Evolutionary conservation across 2,797 vertebrate species (phyloP), one percentile per base, ranked within the genome.

Genomic region (Furcifer pardalis): DNA sequence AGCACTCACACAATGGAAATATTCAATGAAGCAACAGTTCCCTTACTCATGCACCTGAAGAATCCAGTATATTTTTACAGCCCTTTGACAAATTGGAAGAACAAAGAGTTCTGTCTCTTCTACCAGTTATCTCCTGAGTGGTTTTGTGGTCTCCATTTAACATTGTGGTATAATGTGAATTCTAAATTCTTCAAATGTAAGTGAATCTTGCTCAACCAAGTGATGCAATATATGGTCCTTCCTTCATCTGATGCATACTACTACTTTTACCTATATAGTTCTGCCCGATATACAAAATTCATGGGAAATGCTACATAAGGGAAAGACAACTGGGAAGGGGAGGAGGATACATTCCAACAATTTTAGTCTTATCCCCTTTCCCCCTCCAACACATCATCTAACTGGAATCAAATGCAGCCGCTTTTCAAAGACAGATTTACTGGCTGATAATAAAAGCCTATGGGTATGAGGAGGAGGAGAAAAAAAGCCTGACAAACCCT

Each of bases 351-450:
- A 3, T 40, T 30, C 71, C 37, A 6, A 17, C 30, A 4, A 44
- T 66, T 46, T 44, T n/a, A 37, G 12, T 60, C 15, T 0, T 7
- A 10, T 23, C 71, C 71, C 44, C 42, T 49, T 74, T 27, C 49
- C 35, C 21, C 35, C 12, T 37, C n/a, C n/a, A 68, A 60, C 35
- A 76, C 23, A 81, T 19, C 32, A 60, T 40, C 52, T 17, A 40
- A 60, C 4, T 69, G 37, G n/a, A 15, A 12, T 69, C 62, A 21
- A 76, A 81, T 7, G 6, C 49, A 40, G 52, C 56, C n/a, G 72
- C 76, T 85, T 81, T n/a, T 44, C n/a, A 30, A 69, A 49, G 25
- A 46, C 84, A 81, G 52, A 49, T 71, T 77, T 81, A 77, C 76
- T 76, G 52, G 63, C 84, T 71, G 63, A 77, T 77, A 69, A 81